These are phyloP conservation scores for Oplegnathus fasciatus DNA, from an alignment of 2,113 vertebrate genomes.

Conservation along the genomic window DNA sequence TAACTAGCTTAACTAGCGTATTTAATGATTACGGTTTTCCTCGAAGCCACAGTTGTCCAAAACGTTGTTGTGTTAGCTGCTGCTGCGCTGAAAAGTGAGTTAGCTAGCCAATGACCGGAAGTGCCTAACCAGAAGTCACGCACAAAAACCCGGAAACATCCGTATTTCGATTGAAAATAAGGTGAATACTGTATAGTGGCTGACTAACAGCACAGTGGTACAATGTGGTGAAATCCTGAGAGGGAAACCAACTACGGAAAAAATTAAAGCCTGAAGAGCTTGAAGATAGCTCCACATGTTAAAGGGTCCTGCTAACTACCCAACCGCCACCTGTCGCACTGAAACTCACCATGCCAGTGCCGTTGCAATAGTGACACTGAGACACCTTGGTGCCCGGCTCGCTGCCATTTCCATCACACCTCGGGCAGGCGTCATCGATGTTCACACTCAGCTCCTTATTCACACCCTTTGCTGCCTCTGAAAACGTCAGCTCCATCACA, in stretches of 20 bases:
- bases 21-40: no score
- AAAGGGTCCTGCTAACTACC: not conserved
- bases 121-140: no score
- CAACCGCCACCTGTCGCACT: not conserved
- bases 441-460: slow-evolving; percentile 92
- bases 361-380: slow-evolving; percentile 92
- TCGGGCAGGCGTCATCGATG: slow-evolving; percentile 88
- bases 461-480: slow-evolving; percentile 93
- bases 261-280: not conserved
- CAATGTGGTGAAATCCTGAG: not conserved
- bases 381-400: slow-evolving; percentile 92
- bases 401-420: slow-evolving; percentile 89
- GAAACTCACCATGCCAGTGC: slow-evolving; percentile 92
- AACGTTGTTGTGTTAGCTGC: no score
- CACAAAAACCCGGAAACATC: no score
- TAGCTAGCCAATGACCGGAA: no score
- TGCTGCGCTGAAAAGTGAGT: no score
- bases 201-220: not conserved
- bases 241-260: accelerated
- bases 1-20: no score
- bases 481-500: slow-evolving; percentile 95
- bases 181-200: no score
- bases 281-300: not conserved
- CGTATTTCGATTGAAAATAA: no score
- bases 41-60: no score